These are phyloP conservation scores for Furcifer pardalis DNA, from an alignment of 2,797 vertebrate genomes.

Conservation along the genomic window DNA sequence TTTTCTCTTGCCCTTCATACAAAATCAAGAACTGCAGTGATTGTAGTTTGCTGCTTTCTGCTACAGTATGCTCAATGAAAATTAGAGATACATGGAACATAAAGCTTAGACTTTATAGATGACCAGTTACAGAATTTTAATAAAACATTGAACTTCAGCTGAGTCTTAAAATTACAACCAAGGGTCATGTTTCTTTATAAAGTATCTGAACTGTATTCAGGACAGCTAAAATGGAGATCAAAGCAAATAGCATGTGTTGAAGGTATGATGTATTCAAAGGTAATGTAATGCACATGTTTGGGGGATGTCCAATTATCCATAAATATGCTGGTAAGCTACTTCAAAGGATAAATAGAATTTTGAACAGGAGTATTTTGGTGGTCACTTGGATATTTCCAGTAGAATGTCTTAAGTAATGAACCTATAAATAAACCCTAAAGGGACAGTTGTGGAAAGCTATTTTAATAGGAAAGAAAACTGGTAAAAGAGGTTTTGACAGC, in stretches of 20 bases:
- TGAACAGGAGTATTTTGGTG: constrained; percentile 55
- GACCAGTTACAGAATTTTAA: constrained; percentile 60
- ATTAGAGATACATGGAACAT: constrained; percentile 43
- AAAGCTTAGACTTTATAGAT: constrained; percentile 38
- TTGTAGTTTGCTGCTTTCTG: constrained; percentile 41
- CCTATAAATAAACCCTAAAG: constrained; percentile 59
- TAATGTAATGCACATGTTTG: constrained; percentile 69
- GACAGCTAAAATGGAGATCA: constrained; percentile 60
- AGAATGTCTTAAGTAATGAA: constrained; percentile 53
- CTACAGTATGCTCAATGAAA: constrained; percentile 44
- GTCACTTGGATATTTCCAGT: constrained; percentile 65
- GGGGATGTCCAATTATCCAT: constrained; percentile 66
- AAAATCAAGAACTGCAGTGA: not conserved
- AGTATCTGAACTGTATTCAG: constrained; percentile 66
- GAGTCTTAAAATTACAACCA: constrained; percentile 62
- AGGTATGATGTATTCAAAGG: constrained; percentile 61
- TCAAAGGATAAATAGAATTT: constrained; percentile 69
- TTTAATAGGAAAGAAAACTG: constrained; percentile 54
- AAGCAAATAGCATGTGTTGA: constrained; percentile 69
- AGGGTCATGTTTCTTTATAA: constrained; percentile 64
- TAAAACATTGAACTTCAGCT: constrained; percentile 52
- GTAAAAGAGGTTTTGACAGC: constrained; percentile 49
- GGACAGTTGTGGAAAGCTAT: constrained; percentile 46
- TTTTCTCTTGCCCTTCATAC: constrained; percentile 24
- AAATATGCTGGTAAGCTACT: constrained; percentile 68